Evolutionary conservation across 2,888 invertebrate species (phyloP).

Genomic region (Chaetoderma sp.): DNA sequence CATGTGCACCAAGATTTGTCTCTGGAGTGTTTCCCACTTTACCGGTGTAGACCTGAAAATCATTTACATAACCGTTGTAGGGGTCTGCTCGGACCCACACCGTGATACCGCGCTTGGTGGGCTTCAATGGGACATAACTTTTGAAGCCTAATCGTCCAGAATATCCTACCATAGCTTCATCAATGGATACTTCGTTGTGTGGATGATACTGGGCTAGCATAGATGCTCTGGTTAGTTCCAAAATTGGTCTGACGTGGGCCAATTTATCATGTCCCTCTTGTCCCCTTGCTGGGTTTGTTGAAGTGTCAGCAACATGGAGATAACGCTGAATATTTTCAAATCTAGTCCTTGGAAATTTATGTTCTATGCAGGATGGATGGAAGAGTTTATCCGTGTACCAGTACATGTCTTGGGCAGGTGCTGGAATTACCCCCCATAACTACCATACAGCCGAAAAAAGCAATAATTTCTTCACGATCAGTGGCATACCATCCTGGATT

Average conservation of each 20-base stretch:
- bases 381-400: no score
- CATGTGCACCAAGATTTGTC: background rate
- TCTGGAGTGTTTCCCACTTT: background rate
- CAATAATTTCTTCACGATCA: background rate
- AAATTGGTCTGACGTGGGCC: background rate
- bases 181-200: background rate
- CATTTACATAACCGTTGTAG: background rate
- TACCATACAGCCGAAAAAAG: background rate
- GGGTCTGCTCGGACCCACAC: no score
- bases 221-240: background rate
- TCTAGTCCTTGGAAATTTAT: background rate
- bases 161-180: slow-evolving; percentile 1
- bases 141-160: background rate
- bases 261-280: background rate
- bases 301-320: background rate
- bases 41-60: slow-evolving; percentile 1
- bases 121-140: slow-evolving; percentile 5
- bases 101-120: slow-evolving; percentile 1
- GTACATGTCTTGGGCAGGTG: no score
- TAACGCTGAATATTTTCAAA: background rate
- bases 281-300: background rate
- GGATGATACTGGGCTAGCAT: background rate
- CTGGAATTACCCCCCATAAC: no score
- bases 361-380: background rate
- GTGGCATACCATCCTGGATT: background rate